These are phyloP conservation scores for Cyclophora albipunctata DNA, from an alignment of 2,888 invertebrate species.

Conservation along the genomic window DNA sequence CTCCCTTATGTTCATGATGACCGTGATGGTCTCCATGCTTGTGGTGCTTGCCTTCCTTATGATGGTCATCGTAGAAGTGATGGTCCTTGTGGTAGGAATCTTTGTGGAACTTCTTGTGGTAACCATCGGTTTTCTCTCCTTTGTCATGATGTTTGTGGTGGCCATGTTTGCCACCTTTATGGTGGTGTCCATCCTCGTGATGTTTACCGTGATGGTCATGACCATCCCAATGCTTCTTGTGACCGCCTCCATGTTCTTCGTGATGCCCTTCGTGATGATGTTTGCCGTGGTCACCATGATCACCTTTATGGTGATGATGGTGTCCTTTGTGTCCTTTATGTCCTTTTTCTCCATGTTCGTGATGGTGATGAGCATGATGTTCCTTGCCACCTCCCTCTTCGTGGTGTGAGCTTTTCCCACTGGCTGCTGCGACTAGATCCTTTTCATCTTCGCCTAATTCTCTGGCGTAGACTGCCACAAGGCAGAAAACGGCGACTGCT, in stretches of 20 bases:
- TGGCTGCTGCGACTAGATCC: slow-evolving; percentile 62
- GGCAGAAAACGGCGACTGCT: slow-evolving; percentile 54
- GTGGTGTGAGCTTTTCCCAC: slow-evolving; percentile 49
- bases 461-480: slow-evolving; percentile 54
- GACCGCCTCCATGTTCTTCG: slow-evolving; percentile 59
- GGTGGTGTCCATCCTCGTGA: slow-evolving; percentile 64
- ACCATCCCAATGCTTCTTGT: slow-evolving; percentile 63
- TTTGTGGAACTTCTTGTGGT: slow-evolving; percentile 68
- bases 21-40: slow-evolving; percentile 66
- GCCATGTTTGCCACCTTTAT: slow-evolving; percentile 64
- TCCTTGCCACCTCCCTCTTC: slow-evolving; percentile 63
- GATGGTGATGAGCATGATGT: slow-evolving; percentile 61
- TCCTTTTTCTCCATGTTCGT: slow-evolving; percentile 59
- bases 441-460: slow-evolving; percentile 54
- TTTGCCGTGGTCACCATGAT: slow-evolving; percentile 59
- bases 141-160: slow-evolving; percentile 65
- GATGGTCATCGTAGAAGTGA: slow-evolving; percentile 68
- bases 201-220: slow-evolving; percentile 62
- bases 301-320: slow-evolving; percentile 65
- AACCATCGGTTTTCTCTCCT: slow-evolving; percentile 62
- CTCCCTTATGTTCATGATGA: slow-evolving; percentile 59
- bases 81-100: slow-evolving; percentile 68
- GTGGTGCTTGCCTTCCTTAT: slow-evolving; percentile 65
- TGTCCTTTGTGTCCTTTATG: slow-evolving; percentile 68
- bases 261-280: slow-evolving; percentile 63